These are phyloP conservation scores for Pristionchus pacificus DNA, from an alignment of 1,140 invertebrate species.

Conservation along the genomic window DNA sequence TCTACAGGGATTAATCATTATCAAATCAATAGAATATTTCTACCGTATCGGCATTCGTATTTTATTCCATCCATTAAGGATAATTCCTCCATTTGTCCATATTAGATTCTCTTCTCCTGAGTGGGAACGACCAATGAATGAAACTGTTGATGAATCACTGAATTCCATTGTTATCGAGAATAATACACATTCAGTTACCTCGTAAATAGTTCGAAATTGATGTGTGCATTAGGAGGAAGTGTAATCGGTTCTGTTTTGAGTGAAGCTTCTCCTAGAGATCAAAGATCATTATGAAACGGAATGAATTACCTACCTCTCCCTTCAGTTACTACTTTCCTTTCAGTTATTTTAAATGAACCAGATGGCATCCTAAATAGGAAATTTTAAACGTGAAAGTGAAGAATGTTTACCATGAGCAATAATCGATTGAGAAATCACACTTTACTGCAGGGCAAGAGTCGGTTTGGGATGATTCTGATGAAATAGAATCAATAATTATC, in stretches of 20 bases:
- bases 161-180: not conserved
- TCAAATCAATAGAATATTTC: not conserved
- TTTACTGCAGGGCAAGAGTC: not conserved
- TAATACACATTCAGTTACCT: not conserved
- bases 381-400: not conserved
- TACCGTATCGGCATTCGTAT: not conserved
- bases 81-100: not conserved
- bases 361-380: not conserved
- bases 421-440: not conserved
- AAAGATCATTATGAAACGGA: not conserved
- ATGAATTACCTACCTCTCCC: not conserved
- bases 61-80: not conserved
- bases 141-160: not conserved
- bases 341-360: not conserved
- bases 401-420: not conserved
- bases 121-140: not conserved
- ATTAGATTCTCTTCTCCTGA: not conserved
- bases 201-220: not conserved
- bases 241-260: not conserved
- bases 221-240: not conserved
- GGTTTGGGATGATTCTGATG: too few relatives aligned
- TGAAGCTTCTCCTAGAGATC: not conserved
- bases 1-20: not conserved
- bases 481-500: too few relatives aligned
- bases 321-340: not conserved